These are phyloP conservation scores for Ahaetulla prasina DNA, from an alignment of 2,113 vertebrate genomes.

Conservation along the genomic window DNA sequence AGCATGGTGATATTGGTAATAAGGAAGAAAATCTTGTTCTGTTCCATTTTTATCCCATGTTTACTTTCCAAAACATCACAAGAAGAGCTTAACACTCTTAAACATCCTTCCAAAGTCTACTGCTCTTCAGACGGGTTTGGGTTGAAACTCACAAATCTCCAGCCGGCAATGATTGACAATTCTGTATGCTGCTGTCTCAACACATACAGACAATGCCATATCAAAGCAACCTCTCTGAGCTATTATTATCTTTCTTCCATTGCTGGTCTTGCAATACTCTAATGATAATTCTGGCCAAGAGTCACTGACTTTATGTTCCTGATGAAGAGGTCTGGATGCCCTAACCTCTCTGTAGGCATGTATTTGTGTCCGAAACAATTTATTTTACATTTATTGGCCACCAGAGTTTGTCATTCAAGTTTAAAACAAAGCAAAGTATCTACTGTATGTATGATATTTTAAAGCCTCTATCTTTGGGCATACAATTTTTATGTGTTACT, in stretches of 20 bases:
- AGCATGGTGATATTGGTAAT: background rate
- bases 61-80: background rate
- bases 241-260: background rate
- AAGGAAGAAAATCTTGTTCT: background rate
- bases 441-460: background rate
- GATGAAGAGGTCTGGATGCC: background rate
- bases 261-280: background rate
- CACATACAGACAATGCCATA: background rate
- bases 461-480: background rate
- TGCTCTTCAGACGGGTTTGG: background rate
- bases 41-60: no score
- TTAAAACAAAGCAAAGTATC: background rate
- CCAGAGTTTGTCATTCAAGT: background rate
- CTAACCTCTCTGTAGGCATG: background rate
- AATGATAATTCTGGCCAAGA: background rate
- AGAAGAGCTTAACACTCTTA: background rate
- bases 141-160: background rate
- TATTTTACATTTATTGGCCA: background rate
- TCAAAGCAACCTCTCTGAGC: no score
- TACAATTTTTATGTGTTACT: background rate
- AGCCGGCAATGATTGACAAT: background rate
- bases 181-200: background rate
- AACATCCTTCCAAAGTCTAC: background rate
- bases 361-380: background rate
- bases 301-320: background rate